phyloP scores from a whole-genome alignment of 1,140 invertebrate species.

The Agrilus planipennis region DNA sequence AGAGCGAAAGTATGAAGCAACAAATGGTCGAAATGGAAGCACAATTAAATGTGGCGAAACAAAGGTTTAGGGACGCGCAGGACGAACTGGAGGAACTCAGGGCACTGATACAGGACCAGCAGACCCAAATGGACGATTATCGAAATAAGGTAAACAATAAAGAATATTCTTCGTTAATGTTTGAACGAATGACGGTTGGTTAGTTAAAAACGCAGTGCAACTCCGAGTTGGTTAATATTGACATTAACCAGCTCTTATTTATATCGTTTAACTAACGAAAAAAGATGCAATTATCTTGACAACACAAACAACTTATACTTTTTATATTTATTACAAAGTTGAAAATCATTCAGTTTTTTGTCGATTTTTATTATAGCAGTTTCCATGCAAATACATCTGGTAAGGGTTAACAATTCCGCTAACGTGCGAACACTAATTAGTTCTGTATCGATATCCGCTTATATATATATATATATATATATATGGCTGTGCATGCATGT shows the following conservation, averaged over 20 bases:
- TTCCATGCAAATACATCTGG: no score
- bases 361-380: no score
- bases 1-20: constrained; percentile 41
- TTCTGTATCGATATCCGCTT: no score
- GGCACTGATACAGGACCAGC: constrained; percentile 54
- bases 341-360: constrained; percentile 39
- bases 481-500: no score
- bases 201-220: no score
- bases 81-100: constrained; percentile 56
- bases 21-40: constrained; percentile 52
- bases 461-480: no score
- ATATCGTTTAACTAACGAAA: no score
- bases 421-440: background rate
- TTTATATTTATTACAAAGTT: background rate
- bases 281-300: background rate
- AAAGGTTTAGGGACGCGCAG: constrained; percentile 49
- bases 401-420: no score
- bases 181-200: no score
- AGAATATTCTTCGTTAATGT: no score
- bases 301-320: background rate
- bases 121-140: constrained; percentile 58
- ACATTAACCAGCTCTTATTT: no score
- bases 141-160: constrained; percentile 49
- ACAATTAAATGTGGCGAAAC: constrained; percentile 45
- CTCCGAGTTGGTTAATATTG: constrained; percentile 1